Percentiles rank a stretch among this genome's conserved stretches.
phyloP scores from a whole-genome alignment of 2,797 vertebrate genomes.

The Petrocephalus schoutedeni region DNA sequence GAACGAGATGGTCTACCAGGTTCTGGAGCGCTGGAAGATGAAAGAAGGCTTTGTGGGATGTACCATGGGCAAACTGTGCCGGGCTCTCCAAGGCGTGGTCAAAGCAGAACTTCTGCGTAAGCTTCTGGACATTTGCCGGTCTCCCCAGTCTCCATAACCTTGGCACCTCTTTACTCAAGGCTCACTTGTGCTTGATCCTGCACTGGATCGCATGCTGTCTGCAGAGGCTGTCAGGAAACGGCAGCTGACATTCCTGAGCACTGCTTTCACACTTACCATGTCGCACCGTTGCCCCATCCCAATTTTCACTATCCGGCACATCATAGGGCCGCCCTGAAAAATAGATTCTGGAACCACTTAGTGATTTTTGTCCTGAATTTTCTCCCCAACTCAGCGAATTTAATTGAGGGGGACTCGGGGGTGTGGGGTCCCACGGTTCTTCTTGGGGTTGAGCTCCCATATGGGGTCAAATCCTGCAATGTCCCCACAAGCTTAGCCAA shows the following conservation, averaged over 20 bases:
- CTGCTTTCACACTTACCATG: not conserved
- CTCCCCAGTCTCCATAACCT: constrained; percentile 15
- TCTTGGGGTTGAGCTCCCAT: not conserved
- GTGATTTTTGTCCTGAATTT: not conserved
- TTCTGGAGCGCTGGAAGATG: constrained; percentile 84
- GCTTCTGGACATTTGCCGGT: constrained; percentile 55
- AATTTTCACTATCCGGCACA: not conserved
- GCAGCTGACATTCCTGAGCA: no score
- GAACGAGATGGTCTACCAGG: constrained; percentile 88
- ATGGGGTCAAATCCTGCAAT: not conserved
- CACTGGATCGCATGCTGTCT: not conserved
- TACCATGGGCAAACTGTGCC: constrained; percentile 78
- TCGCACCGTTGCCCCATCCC: not conserved
- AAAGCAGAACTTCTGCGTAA: constrained; percentile 67
- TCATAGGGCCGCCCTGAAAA: not conserved
- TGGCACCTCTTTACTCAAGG: not conserved
- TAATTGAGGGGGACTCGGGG: not conserved
- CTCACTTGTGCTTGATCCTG: not conserved
- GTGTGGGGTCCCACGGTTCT: not conserved
- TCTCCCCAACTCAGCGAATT: not conserved
- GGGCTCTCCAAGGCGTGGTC: constrained; percentile 60
- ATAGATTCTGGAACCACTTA: not conserved
- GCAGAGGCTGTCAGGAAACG: no score
- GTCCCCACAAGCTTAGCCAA: not conserved
- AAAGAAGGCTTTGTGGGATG: constrained; percentile 76